These are phyloP conservation scores for Stomorhina lunata DNA, from an alignment of 2,888 invertebrate species.

Conservation along the genomic window DNA sequence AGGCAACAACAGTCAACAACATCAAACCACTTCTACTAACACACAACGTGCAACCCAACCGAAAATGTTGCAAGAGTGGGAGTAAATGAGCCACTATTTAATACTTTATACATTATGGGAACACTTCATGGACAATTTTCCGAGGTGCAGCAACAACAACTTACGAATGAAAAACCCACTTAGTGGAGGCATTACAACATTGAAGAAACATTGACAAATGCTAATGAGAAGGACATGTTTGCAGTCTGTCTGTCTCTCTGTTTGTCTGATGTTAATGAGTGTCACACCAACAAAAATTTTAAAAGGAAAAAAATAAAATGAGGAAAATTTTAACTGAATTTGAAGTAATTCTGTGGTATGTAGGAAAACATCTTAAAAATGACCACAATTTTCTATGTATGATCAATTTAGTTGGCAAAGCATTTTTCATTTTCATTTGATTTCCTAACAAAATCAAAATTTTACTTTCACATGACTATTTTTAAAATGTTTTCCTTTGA, in stretches of 20 bases:
- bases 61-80: conserved; percentile 42
- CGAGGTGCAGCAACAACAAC: not conserved
- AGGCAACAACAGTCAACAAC: not conserved
- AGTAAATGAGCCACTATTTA: conserved; percentile 52
- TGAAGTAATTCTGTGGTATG: not conserved
- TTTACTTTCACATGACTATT: conserved; percentile 58
- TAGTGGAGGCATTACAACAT: conserved; percentile 14
- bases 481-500: conserved; percentile 1
- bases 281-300: conserved; percentile 27
- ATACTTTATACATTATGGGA: conserved; percentile 52
- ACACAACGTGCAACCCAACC: not conserved
- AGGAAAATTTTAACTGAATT: conserved; percentile 6
- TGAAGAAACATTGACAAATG: conserved; percentile 58
- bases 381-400: conserved; percentile 20
- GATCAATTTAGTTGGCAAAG: conserved; percentile 31
- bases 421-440: conserved; percentile 53
- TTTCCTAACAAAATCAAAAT: conserved; percentile 53
- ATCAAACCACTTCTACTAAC: not conserved
- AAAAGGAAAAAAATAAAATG: conserved; percentile 32
- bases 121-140: not conserved
- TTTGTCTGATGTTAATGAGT: conserved; percentile 52
- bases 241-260: too few species aligned
- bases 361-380: not conserved
- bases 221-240: conserved; percentile 65
- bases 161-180: not conserved